Percentiles rank a stretch among this genome's conserved stretches.
Conservation (phyloP, 2,113 vertebrate genomes). For the Callospermophilus lateralis region DNA sequence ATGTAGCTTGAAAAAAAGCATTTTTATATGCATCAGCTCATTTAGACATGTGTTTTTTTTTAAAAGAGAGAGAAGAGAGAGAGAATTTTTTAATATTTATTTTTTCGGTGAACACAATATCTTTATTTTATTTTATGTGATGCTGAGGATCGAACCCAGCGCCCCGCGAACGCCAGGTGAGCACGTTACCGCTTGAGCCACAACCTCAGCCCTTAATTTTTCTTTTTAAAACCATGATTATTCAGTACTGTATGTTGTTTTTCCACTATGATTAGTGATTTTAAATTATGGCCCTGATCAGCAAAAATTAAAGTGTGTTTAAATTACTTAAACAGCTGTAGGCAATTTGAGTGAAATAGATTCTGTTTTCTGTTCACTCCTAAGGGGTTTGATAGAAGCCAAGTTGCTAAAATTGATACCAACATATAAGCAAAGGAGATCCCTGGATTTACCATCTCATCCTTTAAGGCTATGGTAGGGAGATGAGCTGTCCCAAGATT, state of each 20-base stretch:
- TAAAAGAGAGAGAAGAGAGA: too few species aligned
- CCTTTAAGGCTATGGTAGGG: background rate
- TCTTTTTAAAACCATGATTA: background rate
- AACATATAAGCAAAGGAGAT: background rate
- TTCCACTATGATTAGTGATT: background rate
- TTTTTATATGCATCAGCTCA: background rate
- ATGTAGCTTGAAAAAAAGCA: background rate
- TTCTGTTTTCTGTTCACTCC: slow-evolving; percentile 22
- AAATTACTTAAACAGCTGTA: background rate
- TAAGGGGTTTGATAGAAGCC: background rate
- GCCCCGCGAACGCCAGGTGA: too few species aligned
- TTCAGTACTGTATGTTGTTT: background rate
- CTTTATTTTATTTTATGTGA: too few species aligned
- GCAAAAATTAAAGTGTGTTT: slow-evolving; percentile 26
- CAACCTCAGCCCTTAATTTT: too few species aligned
- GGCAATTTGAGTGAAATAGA: background rate
- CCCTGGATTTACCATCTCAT: background rate
- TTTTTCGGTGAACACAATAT: too few species aligned
- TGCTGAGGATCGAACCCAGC: too few species aligned
- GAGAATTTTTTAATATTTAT: too few species aligned
- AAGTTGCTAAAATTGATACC: background rate
- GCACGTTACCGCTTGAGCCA: too few species aligned
- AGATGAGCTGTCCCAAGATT: background rate
- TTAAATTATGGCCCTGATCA: background rate
- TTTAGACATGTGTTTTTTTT: background rate